phyloP scores from a whole-genome alignment of 2,888 invertebrate species.

The Caenorhabditis plicata region DNA sequence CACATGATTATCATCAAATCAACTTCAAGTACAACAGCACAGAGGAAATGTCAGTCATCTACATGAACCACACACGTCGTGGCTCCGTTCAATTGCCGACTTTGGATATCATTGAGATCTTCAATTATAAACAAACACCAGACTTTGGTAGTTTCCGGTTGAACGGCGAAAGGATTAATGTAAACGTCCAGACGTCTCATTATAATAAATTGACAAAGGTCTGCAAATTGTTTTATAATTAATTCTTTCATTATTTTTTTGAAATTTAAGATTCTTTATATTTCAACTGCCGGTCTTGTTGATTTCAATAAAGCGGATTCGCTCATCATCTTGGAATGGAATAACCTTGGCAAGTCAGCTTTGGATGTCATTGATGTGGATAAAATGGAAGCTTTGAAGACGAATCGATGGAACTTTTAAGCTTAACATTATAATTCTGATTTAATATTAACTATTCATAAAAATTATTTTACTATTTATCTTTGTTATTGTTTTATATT shows the following conservation, averaged over 20 bases:
- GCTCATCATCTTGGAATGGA: slow-evolving; percentile 20
- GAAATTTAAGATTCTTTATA: slow-evolving; percentile 15
- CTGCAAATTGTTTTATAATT: not conserved
- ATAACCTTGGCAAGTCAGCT: slow-evolving; percentile 7
- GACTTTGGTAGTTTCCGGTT: slow-evolving; percentile 41
- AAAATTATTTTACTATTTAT: too few species aligned
- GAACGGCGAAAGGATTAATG: slow-evolving; percentile 32
- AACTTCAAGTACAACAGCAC: slow-evolving; percentile 25
- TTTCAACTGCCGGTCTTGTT: slow-evolving; percentile 26
- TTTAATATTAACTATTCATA: too few species aligned
- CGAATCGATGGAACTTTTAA: too few species aligned
- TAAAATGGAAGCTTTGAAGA: slow-evolving; percentile 15
- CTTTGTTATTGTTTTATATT: too few species aligned
- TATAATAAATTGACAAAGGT: slow-evolving; percentile 30
- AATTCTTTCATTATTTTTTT: too few species aligned
- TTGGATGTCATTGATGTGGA: not conserved
- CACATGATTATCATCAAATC: slow-evolving; percentile 23
- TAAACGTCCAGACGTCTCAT: slow-evolving; percentile 29
- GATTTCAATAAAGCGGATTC: slow-evolving; percentile 20
- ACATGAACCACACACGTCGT: slow-evolving; percentile 19
- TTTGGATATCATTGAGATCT: slow-evolving; percentile 52
- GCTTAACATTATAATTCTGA: too few species aligned
- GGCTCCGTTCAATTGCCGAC: slow-evolving; percentile 26
- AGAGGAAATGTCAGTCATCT: slow-evolving; percentile 8
- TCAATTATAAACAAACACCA: slow-evolving; percentile 43